Percentiles rank a stretch among this genome's conserved stretches.
phyloP scores from a whole-genome alignment of 2,113 vertebrate genomes.

The Casuarius casuarius region DNA sequence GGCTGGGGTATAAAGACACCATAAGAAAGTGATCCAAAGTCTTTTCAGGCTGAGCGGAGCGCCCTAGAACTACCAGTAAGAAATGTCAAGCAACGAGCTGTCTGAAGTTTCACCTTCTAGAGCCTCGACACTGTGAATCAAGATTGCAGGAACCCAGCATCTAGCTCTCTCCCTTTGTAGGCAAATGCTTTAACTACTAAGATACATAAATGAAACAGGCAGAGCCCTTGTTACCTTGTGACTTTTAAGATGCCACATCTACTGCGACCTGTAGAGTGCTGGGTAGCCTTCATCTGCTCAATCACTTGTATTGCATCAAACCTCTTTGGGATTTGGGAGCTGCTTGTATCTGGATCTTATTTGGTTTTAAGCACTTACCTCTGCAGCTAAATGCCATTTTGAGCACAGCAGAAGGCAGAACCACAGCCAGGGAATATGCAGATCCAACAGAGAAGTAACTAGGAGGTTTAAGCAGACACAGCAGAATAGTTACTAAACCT shows the following conservation, averaged over 20 bases:
- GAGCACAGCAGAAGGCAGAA: constrained; percentile 11
- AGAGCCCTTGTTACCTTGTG: background rate
- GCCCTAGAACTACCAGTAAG: background rate
- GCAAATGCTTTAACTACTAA: background rate
- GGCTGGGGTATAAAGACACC: background rate
- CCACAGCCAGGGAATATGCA: background rate
- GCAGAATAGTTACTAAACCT: background rate
- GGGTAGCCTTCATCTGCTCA: background rate
- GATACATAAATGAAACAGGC: background rate
- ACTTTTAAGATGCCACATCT: background rate
- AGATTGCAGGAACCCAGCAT: background rate
- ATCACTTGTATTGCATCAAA: background rate
- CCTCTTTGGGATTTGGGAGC: background rate
- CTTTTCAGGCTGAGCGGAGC: background rate
- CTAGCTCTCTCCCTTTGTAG: background rate
- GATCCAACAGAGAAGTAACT: background rate
- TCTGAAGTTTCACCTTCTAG: background rate
- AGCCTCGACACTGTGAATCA: background rate
- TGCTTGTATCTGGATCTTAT: background rate
- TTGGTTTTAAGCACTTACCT: background rate
- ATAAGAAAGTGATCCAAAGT: background rate
- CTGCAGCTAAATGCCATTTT: background rate
- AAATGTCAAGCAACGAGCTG: background rate
- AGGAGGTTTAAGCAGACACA: constrained; percentile 14
- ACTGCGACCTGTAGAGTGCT: background rate